Conservation (phyloP, 2,113 vertebrate genomes). For the Geococcyx californianus region DNA sequence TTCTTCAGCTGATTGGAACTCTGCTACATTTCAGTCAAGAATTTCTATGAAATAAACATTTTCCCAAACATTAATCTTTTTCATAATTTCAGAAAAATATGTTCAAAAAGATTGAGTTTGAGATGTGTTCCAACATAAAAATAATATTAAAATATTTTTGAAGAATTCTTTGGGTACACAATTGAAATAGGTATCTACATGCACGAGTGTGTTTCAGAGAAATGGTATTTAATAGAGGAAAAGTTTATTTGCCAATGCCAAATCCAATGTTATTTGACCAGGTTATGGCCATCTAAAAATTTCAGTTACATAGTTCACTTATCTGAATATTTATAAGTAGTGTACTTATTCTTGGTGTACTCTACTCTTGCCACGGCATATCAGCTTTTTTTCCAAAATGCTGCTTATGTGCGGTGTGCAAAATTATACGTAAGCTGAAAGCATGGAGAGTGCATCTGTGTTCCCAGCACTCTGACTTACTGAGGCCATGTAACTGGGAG, state of each 20-base stretch:
- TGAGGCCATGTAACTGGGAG: background rate
- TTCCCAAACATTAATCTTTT: background rate
- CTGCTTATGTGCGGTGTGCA: background rate
- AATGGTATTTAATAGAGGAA: background rate
- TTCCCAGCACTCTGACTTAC: background rate
- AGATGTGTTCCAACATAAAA: background rate
- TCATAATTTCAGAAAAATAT: background rate
- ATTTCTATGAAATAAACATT: background rate
- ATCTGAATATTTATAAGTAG: background rate
- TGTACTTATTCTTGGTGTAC: background rate
- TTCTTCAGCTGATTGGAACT: background rate
- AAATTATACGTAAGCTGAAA: background rate
- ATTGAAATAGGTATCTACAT: background rate
- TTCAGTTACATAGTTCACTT: background rate
- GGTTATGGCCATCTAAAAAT: background rate
- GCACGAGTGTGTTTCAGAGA: background rate
- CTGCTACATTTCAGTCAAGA: background rate
- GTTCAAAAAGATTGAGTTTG: background rate
- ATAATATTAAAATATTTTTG: background rate
- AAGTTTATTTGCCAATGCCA: background rate
- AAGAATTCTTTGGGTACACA: fast-evolving
- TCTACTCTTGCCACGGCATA: background rate
- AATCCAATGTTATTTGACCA: background rate
- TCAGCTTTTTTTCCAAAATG: background rate
- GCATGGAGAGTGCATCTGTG: too few species aligned